Conservation (phyloP, 2,797 vertebrate species). For the Florisuga fusca region DNA sequence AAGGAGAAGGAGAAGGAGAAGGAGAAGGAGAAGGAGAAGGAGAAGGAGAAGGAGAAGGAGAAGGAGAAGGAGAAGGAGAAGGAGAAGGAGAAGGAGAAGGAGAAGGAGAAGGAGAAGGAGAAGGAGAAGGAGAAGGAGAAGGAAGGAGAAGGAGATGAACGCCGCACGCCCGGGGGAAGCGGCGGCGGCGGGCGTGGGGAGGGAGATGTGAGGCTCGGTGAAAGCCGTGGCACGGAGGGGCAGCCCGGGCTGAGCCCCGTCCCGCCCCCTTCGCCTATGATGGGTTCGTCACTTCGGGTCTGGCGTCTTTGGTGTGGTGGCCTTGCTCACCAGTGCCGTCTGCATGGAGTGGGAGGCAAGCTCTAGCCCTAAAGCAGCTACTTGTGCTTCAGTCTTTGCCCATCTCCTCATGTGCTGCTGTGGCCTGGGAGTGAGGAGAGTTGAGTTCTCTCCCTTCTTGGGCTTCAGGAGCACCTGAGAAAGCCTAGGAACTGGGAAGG, state of each 20-base stretch:
- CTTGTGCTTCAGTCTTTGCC: rapidly evolving
- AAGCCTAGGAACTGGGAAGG: background rate
- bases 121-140: too few species aligned
- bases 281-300: rapidly evolving
- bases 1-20: too few species aligned
- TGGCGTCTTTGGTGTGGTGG: too few species aligned
- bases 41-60: too few species aligned
- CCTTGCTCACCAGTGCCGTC: rapidly evolving
- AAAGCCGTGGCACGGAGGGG: background rate
- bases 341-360: background rate
- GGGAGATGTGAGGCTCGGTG: rapidly evolving
- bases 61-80: too few species aligned
- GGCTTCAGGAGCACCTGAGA: background rate
- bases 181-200: too few species aligned
- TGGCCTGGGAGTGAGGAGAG: rapidly evolving
- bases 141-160: too few species aligned
- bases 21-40: too few species aligned
- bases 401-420: rapidly evolving
- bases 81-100: too few species aligned
- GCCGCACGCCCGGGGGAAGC: background rate
- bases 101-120: too few species aligned
- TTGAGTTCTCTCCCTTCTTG: rapidly evolving
- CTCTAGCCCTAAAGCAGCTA: too few species aligned
- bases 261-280: rapidly evolving
- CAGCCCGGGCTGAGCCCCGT: background rate